Conservation (phyloP, 2,797 vertebrate species). For the Enteromius mattozi region DNA sequence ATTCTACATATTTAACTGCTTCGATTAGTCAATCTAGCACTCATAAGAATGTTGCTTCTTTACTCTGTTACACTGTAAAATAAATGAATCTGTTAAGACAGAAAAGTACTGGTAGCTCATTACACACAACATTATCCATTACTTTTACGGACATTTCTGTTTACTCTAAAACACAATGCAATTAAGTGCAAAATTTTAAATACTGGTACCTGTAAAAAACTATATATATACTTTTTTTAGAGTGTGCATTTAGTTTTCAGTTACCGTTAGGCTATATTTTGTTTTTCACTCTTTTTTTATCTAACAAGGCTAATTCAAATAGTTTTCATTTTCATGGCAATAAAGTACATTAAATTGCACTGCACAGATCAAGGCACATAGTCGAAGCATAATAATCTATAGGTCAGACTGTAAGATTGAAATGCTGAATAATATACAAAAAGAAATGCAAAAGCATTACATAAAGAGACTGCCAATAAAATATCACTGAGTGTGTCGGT, state of each 20-base stretch:
- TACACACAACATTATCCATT: too few relatives aligned
- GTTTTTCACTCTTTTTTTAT: background rate
- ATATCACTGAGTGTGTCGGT: background rate
- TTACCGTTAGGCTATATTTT: background rate
- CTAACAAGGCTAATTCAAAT: background rate
- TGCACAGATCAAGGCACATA: background rate
- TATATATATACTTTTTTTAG: too few relatives aligned
- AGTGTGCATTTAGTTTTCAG: background rate
- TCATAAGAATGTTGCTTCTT: background rate
- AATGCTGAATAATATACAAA: background rate
- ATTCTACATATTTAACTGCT: background rate
- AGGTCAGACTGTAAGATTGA: background rate
- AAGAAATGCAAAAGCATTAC: background rate
- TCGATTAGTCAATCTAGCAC: background rate
- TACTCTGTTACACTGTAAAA: background rate
- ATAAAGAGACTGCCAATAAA: background rate
- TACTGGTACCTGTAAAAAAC: too few relatives aligned
- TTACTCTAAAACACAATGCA: too few relatives aligned
- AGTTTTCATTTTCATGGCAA: background rate
- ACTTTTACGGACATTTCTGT: too few relatives aligned
- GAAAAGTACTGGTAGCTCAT: too few relatives aligned
- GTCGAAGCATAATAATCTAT: background rate
- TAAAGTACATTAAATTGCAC: background rate
- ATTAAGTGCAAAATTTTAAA: too few relatives aligned
- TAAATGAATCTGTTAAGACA: too few relatives aligned